Evolutionary conservation across 2,888 invertebrate genomes (phyloP), one percentile per base, ranked within the genome.

Genomic region (Blastobasis lacticolella): DNA sequence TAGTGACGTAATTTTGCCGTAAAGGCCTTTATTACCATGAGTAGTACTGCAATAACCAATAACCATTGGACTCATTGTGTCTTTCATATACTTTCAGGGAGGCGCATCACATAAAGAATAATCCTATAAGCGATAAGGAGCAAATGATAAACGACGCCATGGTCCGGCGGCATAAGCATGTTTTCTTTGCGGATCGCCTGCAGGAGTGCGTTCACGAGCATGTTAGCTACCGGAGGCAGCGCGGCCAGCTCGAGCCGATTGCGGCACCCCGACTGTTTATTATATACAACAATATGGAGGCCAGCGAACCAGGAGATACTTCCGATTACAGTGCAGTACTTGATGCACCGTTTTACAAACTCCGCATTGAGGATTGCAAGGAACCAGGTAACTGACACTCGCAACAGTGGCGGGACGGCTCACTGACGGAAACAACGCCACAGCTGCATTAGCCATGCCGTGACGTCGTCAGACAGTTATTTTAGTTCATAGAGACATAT

Each of bases 211-310:
- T 94, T 0, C 90, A 92, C 51, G 89, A 88, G 53, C 90, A 91
- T 57, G 82, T 94, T 1, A 81, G 78, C 45, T 94, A 91, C 61
- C 85, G 77, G 57, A 71, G 69, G 45, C 60, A 57, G 10, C 66
- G 69, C 10, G 73, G 78, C 6, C 71, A 73, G 37, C 54, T 75
- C 0, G 91, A 93, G 67, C 89, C 92, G 0, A 69, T 95, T 10
- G 89, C 90, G 43, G 85, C 91, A 0, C 90, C 92, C 44, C 86
- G 93, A 45, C 89, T 94, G 48, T 94, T 90, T 64, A 89, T 94
- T 38, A 89, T 94, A 6, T 92, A 94, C 61, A 93, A 94, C 62
- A 94, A 93, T 54, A 90, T 95, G 40, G 93, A 94, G 64, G 91
- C 94, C 7, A 89, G 91, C 43, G 91, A 93, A 50, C 89, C 91